Evolutionary conservation across 2,113 vertebrate species (phyloP).

Genomic region (Cathartes aura): DNA sequence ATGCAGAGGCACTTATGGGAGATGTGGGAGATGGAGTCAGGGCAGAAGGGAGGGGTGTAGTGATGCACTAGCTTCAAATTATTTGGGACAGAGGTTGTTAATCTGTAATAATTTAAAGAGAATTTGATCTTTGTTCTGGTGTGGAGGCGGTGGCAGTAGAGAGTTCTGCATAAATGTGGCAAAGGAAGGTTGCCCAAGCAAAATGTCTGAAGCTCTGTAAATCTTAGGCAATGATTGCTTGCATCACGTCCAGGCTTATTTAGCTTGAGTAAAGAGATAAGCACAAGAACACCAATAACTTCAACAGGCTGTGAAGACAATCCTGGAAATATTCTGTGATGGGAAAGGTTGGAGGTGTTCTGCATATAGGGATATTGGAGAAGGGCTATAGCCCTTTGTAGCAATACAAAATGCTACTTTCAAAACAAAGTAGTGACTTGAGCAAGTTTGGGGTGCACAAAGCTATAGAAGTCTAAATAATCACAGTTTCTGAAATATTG

Average conservation of each 20-base stretch:
- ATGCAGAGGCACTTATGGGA: neutral
- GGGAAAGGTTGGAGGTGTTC: neutral
- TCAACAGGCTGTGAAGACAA: neutral
- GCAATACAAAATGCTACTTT: neutral
- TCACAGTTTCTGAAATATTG: neutral
- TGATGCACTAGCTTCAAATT: neutral
- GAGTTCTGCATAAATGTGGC: neutral
- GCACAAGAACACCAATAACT: neutral
- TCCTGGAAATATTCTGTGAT: neutral
- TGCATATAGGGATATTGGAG: neutral
- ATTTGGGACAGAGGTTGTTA: neutral
- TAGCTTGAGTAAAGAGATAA: neutral
- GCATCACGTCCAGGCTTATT: neutral
- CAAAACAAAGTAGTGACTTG: neutral
- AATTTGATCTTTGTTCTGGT: neutral
- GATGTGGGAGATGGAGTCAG: neutral
- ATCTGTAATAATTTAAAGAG: neutral
- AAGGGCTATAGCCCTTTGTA: no score
- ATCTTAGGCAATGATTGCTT: neutral
- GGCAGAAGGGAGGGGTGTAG: neutral
- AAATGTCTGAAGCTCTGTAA: neutral
- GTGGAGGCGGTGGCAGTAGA: rapidly evolving
- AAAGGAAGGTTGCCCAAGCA: neutral
- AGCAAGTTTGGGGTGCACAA: neutral
- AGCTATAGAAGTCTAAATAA: neutral